These are phyloP conservation scores for Parascotia fuliginaria DNA, from an alignment of 2,888 invertebrate species.

Conservation along the genomic window DNA sequence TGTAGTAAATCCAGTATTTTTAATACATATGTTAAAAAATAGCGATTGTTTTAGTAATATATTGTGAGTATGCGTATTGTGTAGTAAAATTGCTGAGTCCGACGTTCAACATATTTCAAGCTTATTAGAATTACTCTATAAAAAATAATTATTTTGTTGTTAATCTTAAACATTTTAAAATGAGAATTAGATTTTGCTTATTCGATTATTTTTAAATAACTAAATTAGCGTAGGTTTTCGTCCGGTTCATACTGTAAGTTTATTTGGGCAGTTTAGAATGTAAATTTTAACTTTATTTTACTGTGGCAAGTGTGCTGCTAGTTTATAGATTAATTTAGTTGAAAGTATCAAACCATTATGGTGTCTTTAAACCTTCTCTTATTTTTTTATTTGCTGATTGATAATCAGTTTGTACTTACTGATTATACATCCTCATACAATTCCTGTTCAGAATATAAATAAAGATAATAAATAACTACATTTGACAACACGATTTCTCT, in stretches of 20 bases:
- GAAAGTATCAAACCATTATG: conserved; percentile 44
- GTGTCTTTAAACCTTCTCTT: conserved; percentile 35
- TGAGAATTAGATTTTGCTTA: not conserved
- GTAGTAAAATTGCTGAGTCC: conserved; percentile 64
- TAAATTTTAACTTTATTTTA: conserved; percentile 50
- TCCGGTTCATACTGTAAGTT: conserved; percentile 41
- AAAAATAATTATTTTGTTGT: not conserved
- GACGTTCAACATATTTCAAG: conserved; percentile 41
- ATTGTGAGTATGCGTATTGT: conserved; percentile 68
- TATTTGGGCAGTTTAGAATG: conserved; percentile 58
- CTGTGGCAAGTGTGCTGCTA: conserved; percentile 44
- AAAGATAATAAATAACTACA: too few relatives aligned
- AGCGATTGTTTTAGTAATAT: conserved; percentile 69
- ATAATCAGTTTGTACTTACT: conserved; percentile 51
- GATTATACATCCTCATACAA: conserved; percentile 11
- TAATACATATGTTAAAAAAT: conserved; percentile 67
- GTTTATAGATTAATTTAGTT: conserved; percentile 44
- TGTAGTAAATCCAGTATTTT: conserved; percentile 79
- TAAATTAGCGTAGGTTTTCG: conserved; percentile 10
- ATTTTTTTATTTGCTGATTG: conserved; percentile 40
- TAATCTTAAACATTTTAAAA: not conserved
- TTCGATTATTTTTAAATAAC: conserved; percentile 6
- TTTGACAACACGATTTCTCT: too few relatives aligned
- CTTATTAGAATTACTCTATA: conserved; percentile 35
- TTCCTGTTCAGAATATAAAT: conserved; percentile 8